Evolutionary conservation across 1,140 invertebrate species (phyloP).

Genomic region (Colletes gigas): DNA sequence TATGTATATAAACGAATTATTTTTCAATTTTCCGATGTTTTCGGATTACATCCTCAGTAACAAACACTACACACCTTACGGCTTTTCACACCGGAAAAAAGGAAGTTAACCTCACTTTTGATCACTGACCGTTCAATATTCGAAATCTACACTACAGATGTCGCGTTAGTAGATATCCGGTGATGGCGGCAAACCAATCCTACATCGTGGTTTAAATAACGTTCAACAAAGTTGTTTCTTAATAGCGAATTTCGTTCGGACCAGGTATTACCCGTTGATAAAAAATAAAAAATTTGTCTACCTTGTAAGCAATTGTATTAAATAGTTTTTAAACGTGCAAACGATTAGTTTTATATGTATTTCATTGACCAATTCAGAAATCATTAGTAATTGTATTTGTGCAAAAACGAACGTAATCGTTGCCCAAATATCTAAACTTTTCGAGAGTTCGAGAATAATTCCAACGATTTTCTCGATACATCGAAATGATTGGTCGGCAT

Average conservation of each 20-base stretch:
- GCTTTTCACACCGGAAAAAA: slow-evolving; percentile 48
- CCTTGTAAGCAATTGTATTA: background rate
- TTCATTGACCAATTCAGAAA: background rate
- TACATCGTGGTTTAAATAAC: slow-evolving; percentile 17
- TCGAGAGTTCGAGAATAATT: slow-evolving; percentile 52
- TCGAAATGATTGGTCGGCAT: slow-evolving; percentile 53
- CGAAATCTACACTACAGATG: slow-evolving; percentile 26
- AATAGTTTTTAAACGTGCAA: background rate
- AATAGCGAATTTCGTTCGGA: background rate
- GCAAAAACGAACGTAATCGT: slow-evolving; percentile 9
- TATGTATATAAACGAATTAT: background rate
- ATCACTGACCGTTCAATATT: background rate
- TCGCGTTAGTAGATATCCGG: slow-evolving; percentile 32
- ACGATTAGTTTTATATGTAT: background rate
- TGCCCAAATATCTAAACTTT: slow-evolving; percentile 42
- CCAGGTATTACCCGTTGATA: background rate
- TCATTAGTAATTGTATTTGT: background rate
- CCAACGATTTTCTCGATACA: slow-evolving; percentile 47
- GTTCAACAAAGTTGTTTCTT: slow-evolving; percentile 12
- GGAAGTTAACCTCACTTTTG: slow-evolving; percentile 51
- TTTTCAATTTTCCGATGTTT: slow-evolving; percentile 40
- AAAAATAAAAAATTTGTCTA: background rate
- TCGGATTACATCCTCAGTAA: slow-evolving; percentile 40
- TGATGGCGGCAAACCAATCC: slow-evolving; percentile 23
- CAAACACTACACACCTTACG: slow-evolving; percentile 48